Conservation (phyloP, 2,888 invertebrate genomes). For the Acanthosepion lycidas region DNA sequence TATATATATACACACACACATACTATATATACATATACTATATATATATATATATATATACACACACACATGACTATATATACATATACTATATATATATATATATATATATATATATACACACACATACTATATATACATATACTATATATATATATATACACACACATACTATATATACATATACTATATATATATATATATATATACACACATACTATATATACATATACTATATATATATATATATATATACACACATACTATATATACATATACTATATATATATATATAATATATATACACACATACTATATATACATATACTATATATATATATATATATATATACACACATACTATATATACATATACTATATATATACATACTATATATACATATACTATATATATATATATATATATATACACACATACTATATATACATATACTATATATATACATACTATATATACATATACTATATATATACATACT, state of each 20-base stretch:
- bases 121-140: too few relatives aligned
- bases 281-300: not conserved
- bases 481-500: not conserved
- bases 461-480: not conserved
- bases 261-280: not conserved
- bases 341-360: too few relatives aligned
- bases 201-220: too few relatives aligned
- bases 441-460: too few relatives aligned
- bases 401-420: not conserved
- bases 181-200: not conserved
- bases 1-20: too few relatives aligned
- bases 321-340: not conserved
- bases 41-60: not conserved
- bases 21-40: not conserved
- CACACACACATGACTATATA: too few relatives aligned
- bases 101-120: not conserved
- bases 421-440: too few relatives aligned
- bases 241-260: conserved; percentile 1
- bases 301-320: not conserved
- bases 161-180: too few relatives aligned
- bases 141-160: not conserved
- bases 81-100: not conserved
- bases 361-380: not conserved
- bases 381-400: not conserved
- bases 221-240: not conserved